A percentile compares a stretch with the other conserved stretches of the same genome.
Conservation (phyloP, 2,797 vertebrate genomes). For the Gobio occitaniae region DNA sequence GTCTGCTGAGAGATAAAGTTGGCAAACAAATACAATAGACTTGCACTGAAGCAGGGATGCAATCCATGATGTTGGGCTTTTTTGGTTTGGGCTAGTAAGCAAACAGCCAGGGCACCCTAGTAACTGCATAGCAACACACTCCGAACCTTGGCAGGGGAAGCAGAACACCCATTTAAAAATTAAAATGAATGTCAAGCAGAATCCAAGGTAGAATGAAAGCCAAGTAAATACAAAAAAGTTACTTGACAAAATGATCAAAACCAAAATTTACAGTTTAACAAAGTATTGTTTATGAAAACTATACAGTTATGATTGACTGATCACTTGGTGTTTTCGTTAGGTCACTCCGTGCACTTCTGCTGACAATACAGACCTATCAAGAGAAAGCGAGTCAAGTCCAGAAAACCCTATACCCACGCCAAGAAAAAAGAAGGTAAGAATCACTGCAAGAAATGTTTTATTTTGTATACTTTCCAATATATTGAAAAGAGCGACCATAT, state of each 20-base stretch:
- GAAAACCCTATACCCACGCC: not conserved
- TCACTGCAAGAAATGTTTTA: not conserved
- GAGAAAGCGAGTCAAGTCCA: constrained; percentile 20
- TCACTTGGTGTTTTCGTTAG: not conserved
- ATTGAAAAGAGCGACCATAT: too few relatives aligned
- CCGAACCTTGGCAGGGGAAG: too few relatives aligned
- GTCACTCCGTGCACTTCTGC: not conserved
- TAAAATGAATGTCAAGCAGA: not conserved
- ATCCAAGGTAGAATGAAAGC: too few relatives aligned
- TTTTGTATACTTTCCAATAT: not conserved
- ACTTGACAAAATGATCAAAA: not conserved
- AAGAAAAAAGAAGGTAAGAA: constrained; percentile 35
- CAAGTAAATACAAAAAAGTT: too few relatives aligned
- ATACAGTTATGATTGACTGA: not conserved
- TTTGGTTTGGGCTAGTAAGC: too few relatives aligned
- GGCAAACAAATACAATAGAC: not conserved
- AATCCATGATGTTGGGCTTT: too few relatives aligned
- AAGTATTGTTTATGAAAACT: not conserved
- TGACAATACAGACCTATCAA: not conserved
- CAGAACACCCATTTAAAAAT: too few relatives aligned
- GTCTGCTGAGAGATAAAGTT: not conserved
- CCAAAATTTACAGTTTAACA: not conserved
- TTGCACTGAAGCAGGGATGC: too few relatives aligned
- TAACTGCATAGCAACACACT: too few relatives aligned
- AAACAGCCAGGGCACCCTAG: too few relatives aligned